Evolutionary conservation across 1,140 invertebrate species (phyloP).

Genomic region (Diabrotica undecimpunctata): DNA sequence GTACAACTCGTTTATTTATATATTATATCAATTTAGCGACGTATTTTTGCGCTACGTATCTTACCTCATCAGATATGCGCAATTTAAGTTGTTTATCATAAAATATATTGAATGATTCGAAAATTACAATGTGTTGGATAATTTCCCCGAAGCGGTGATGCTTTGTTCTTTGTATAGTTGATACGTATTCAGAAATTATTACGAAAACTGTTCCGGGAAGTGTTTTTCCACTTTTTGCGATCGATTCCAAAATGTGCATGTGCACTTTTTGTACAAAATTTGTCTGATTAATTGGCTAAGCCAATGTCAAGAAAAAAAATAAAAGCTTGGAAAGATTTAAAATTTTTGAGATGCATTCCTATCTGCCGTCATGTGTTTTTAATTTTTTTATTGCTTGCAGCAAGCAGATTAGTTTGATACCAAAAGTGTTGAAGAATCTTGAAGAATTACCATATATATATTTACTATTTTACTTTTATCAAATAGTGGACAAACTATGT

Average conservation of each 20-base stretch:
- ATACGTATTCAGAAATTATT: background rate
- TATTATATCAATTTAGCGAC: conserved; percentile 26
- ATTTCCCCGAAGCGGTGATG: conserved; percentile 4
- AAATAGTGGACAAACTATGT: too few relatives aligned
- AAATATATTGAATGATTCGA: background rate
- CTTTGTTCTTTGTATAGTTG: conserved; percentile 2
- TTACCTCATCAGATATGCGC: conserved; percentile 10
- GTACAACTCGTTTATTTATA: conserved; percentile 10
- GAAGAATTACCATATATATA: too few relatives aligned
- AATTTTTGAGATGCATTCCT: too few relatives aligned
- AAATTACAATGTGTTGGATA: conserved; percentile 2
- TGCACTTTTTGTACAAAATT: background rate
- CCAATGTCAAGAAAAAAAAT: too few relatives aligned
- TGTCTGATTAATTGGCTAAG: too few relatives aligned
- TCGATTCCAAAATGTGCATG: conserved; percentile 4
- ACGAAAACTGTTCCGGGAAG: background rate
- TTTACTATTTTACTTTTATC: too few relatives aligned
- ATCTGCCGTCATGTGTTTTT: too few relatives aligned
- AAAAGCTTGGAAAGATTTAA: too few relatives aligned
- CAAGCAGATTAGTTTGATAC: too few relatives aligned
- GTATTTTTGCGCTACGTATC: conserved; percentile 14
- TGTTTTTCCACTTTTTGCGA: conserved; percentile 12
- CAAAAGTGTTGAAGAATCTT: too few relatives aligned
- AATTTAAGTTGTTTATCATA: conserved; percentile 18
- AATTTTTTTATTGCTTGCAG: too few relatives aligned